These are phyloP conservation scores for Physeter macrocephalus DNA, from an alignment of 2,113 vertebrate species.

Conservation along the genomic window DNA sequence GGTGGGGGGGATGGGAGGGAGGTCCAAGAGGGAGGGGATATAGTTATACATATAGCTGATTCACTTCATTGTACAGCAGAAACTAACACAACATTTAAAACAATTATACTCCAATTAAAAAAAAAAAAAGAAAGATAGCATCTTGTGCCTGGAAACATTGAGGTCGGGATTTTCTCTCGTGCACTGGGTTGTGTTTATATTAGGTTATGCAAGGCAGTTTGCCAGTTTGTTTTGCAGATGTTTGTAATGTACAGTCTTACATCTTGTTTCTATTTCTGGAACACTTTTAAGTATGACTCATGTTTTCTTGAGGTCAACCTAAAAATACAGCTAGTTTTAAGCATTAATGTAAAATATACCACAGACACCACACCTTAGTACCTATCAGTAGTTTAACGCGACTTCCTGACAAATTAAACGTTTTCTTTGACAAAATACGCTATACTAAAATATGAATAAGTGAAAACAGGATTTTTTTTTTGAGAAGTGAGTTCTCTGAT, in stretches of 20 bases:
- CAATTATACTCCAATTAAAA: too few relatives aligned
- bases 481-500: background rate
- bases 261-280: slow-evolving; percentile 76
- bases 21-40: too few relatives aligned
- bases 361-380: slow-evolving; percentile 44
- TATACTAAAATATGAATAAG: background rate
- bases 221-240: slow-evolving; percentile 69
- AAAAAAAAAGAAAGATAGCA: background rate
- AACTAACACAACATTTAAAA: too few relatives aligned
- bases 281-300: slow-evolving; percentile 71
- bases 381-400: background rate
- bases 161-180: background rate
- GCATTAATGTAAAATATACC: slow-evolving; percentile 68
- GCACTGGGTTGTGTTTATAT: background rate
- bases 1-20: too few relatives aligned
- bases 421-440: background rate
- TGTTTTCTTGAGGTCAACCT: slow-evolving; percentile 70
- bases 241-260: slow-evolving; percentile 60
- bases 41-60: too few relatives aligned
- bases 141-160: background rate
- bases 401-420: slow-evolving; percentile 15
- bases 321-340: slow-evolving; percentile 73
- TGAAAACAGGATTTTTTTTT: background rate
- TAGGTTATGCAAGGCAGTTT: slow-evolving; percentile 41
- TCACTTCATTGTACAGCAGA: too few relatives aligned